Conservation (phyloP, 2,797 vertebrate genomes). For the Phyllotis vaccarum region DNA sequence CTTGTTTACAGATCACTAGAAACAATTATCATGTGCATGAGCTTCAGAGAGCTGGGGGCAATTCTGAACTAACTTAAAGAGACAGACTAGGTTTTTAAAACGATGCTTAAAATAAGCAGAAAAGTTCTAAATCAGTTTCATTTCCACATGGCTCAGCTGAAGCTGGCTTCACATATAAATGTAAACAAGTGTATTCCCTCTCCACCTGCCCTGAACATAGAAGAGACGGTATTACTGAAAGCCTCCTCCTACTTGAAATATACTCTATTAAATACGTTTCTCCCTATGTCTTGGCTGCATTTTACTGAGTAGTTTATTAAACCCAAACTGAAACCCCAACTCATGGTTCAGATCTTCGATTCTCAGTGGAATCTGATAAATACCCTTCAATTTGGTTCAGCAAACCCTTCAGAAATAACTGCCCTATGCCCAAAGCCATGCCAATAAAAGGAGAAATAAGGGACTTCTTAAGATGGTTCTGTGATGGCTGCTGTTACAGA, state of each 20-base stretch:
- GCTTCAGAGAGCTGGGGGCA: conserved; percentile 47
- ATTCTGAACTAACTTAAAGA: conserved; percentile 68
- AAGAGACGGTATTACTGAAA: not conserved
- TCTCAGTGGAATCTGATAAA: not conserved
- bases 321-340: conserved; percentile 17
- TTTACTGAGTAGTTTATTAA: not conserved
- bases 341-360: conserved; percentile 4
- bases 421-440: not conserved
- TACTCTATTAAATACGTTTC: not conserved
- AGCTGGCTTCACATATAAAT: conserved; percentile 62
- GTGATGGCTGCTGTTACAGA: not conserved
- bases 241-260: conserved; percentile 3
- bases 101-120: conserved; percentile 66
- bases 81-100: conserved; percentile 59
- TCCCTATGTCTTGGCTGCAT: not conserved
- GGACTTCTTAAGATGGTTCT: not conserved
- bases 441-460: not conserved
- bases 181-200: conserved; percentile 8
- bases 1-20: conserved; percentile 59
- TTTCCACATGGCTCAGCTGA: conserved; percentile 62
- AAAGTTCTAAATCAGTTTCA: conserved; percentile 65
- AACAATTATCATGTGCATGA: conserved; percentile 70
- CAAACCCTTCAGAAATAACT: not conserved
- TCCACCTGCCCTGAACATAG: conserved; percentile 30
- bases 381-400: not conserved